These are phyloP conservation scores for Cheilosia variabilis DNA, from an alignment of 2,888 invertebrate genomes.

Conservation along the genomic window DNA sequence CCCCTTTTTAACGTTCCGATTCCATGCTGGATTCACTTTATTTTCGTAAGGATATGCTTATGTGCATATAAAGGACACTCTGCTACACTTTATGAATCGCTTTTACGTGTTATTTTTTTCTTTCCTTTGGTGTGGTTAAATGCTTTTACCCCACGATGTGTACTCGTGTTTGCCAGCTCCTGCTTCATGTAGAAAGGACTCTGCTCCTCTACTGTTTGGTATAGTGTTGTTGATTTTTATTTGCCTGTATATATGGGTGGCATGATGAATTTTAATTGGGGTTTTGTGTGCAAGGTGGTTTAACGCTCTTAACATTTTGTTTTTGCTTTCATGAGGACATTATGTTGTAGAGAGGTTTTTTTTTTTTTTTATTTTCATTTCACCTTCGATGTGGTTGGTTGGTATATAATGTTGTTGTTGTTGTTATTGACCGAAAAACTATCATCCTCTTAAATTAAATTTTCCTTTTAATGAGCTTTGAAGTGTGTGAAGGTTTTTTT, in stretches of 20 bases:
- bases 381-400: not conserved
- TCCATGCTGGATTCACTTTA: slow-evolving; percentile 7
- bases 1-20: slow-evolving; percentile 27
- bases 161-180: not conserved
- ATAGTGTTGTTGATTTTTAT: not conserved
- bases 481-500: slow-evolving; percentile 7
- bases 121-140: slow-evolving; percentile 25
- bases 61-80: slow-evolving; percentile 51
- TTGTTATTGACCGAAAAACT: slow-evolving; percentile 3
- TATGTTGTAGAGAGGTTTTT: not conserved
- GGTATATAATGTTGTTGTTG: not conserved
- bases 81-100: slow-evolving; percentile 34
- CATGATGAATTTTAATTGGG: slow-evolving; percentile 61
- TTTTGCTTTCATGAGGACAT: slow-evolving; percentile 8
- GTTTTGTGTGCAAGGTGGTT: slow-evolving; percentile 22
- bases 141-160: slow-evolving; percentile 3
- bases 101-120: slow-evolving; percentile 46
- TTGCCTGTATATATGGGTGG: not conserved
- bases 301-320: slow-evolving; percentile 9
- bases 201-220: not conserved
- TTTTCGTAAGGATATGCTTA: slow-evolving; percentile 1
- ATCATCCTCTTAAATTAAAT: slow-evolving; percentile 17
- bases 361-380: not conserved
- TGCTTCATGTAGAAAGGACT: not conserved
- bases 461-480: slow-evolving; percentile 39